Conservation (phyloP, 2,797 vertebrate species). For the Pangasius djambal region DNA sequence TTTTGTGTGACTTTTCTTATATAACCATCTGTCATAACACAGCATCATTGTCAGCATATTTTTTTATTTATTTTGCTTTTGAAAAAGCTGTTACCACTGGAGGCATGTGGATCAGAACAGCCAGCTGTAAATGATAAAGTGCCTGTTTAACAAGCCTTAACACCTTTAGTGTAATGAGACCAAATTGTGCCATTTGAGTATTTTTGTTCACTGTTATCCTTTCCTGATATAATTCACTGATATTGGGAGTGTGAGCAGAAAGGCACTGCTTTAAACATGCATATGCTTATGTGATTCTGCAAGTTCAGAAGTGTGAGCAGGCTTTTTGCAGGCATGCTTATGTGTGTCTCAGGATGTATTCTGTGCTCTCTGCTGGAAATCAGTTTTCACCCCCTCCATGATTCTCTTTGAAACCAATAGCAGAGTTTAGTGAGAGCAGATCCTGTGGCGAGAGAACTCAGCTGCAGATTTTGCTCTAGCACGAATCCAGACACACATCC, state of each 20-base stretch:
- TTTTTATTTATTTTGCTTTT: not conserved
- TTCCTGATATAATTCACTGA: not conserved
- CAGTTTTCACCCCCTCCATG: not conserved
- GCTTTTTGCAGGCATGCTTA: slow-evolving; percentile 6
- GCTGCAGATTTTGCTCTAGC: slow-evolving; percentile 22
- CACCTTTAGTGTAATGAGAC: not conserved
- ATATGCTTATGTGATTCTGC: not conserved
- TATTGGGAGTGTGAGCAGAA: not conserved
- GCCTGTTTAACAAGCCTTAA: not conserved
- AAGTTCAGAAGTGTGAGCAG: not conserved
- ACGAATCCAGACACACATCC: not conserved
- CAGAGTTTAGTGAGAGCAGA: slow-evolving; percentile 24
- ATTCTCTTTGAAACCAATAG: slow-evolving; percentile 24
- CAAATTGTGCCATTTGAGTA: not conserved
- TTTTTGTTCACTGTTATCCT: not conserved
- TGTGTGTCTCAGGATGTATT: slow-evolving; percentile 5
- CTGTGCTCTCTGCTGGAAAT: slow-evolving; percentile 34
- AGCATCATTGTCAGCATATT: not conserved
- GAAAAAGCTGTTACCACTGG: not conserved
- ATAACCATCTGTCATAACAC: not conserved
- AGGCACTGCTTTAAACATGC: not conserved
- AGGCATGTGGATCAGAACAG: not conserved
- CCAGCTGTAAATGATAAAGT: not conserved
- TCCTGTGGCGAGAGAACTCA: slow-evolving; percentile 33
- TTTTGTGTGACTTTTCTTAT: not conserved